Conservation (phyloP, 1,140 invertebrate genomes). For the Uloborus diversus region DNA sequence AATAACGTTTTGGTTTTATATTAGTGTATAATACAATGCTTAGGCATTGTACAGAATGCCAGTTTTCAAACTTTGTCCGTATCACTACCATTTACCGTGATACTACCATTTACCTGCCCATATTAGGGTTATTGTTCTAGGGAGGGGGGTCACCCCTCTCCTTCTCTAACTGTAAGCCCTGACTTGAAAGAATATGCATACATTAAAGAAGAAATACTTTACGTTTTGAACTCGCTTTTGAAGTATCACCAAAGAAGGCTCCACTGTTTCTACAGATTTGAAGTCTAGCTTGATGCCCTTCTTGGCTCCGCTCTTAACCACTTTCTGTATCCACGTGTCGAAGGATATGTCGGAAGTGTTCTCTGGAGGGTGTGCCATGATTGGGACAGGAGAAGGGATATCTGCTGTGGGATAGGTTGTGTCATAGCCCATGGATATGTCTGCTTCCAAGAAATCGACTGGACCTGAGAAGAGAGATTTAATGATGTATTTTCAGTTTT, state of each 20-base stretch:
- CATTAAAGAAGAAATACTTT: no score
- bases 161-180: no score
- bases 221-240: constrained; percentile 66
- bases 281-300: constrained; percentile 90
- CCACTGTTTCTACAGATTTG: constrained; percentile 80
- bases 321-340: constrained; percentile 74
- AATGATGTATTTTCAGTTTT: no score
- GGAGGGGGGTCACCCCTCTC: no score
- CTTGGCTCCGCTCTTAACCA: constrained; percentile 67
- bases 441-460: constrained; percentile 86
- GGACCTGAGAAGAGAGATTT: constrained; percentile 69
- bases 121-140: no score
- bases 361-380: constrained; percentile 88
- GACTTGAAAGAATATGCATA: no score
- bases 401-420: constrained; percentile 68
- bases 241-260: constrained; percentile 72
- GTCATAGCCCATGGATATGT: constrained; percentile 76
- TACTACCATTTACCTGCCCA: no score
- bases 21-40: no score
- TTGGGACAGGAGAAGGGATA: constrained; percentile 69
- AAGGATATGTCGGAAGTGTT: constrained; percentile 78
- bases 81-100: no score
- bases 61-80: no score
- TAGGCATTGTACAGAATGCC: no score
- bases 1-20: no score